These are phyloP conservation scores for Oncorhynchus masou DNA, from an alignment of 2,113 vertebrate genomes.

Conservation along the genomic window DNA sequence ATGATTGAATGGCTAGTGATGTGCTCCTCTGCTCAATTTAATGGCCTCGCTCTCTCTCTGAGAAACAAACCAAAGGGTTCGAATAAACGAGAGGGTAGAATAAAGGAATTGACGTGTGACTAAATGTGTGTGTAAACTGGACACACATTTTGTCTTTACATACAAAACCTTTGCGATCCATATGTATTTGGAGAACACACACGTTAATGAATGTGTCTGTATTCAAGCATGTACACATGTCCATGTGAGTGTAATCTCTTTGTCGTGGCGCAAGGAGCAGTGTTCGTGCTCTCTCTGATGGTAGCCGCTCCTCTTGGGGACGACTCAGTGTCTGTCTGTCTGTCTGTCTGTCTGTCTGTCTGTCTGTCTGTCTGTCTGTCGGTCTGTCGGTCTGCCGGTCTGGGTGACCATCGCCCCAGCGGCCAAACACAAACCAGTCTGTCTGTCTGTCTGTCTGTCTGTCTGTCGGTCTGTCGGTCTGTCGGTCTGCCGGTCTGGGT, in stretches of 20 bases:
- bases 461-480: neutral
- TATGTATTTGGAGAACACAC: neutral
- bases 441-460: neutral
- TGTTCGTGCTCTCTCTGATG: neutral
- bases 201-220: neutral
- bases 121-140: neutral
- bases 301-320: too few species aligned
- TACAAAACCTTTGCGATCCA: neutral
- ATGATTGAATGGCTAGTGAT: neutral
- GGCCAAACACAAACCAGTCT: too few species aligned
- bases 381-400: neutral
- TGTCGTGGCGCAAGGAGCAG: conserved; percentile 3
- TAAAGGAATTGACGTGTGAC: neutral
- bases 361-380: neutral
- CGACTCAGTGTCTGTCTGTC: neutral
- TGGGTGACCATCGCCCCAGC: neutral
- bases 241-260: neutral
- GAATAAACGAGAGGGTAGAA: neutral
- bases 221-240: neutral
- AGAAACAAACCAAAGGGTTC: neutral
- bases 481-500: neutral
- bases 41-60: neutral
- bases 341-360: neutral
- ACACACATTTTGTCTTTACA: neutral
- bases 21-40: neutral